Conservation (phyloP, 2,888 invertebrate species). For the Heliconius cydno region DNA sequence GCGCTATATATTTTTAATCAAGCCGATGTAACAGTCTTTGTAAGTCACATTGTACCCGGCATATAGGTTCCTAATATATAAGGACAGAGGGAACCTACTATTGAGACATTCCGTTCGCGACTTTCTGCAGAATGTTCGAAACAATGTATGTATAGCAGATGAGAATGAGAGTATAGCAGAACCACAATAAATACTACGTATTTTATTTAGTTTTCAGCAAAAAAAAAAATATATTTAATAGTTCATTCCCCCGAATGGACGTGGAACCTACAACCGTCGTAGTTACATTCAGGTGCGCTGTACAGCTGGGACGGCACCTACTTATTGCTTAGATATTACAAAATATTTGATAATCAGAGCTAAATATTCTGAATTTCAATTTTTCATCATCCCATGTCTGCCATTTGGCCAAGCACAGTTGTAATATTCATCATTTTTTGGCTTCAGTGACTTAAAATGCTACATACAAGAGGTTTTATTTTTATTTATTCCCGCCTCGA, state of each 20-base stretch:
- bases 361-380: constrained; percentile 14
- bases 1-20: too few species aligned
- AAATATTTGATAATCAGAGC: constrained; percentile 4
- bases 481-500: constrained; percentile 74
- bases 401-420: constrained; percentile 69
- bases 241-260: not conserved
- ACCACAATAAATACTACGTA: not conserved
- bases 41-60: not conserved
- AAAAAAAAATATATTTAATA: not conserved
- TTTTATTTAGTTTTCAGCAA: not conserved
- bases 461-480: constrained; percentile 65
- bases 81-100: not conserved
- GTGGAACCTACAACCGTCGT: not conserved
- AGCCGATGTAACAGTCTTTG: too few species aligned
- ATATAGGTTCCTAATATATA: not conserved
- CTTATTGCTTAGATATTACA: not conserved
- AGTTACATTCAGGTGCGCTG: not conserved
- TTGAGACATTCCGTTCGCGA: not conserved
- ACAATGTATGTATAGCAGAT: too few species aligned
- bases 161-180: not conserved
- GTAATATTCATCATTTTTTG: constrained; percentile 78
- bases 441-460: constrained; percentile 75
- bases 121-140: not conserved
- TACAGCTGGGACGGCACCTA: not conserved
- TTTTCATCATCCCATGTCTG: constrained; percentile 49